Evolutionary conservation across 1,140 invertebrate genomes (phyloP).

Genomic region (Epicauta chinensis): DNA sequence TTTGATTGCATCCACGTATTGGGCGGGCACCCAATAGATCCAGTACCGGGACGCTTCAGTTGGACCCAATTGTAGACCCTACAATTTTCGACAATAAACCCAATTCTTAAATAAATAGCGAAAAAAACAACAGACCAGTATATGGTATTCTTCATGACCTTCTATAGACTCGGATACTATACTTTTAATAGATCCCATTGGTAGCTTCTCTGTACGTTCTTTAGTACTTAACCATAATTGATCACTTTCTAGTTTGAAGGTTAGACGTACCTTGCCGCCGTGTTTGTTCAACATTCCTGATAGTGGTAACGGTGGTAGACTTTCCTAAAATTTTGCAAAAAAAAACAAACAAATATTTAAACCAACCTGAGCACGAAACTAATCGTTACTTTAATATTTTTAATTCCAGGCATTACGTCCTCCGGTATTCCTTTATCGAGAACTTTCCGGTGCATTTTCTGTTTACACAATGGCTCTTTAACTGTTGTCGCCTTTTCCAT

Average conservation of each 20-base stretch:
- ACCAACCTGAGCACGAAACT: neutral
- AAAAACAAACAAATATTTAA: neutral
- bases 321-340: constrained; percentile 53
- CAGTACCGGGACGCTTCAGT: constrained; percentile 87
- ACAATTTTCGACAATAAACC: constrained; percentile 5
- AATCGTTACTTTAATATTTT: constrained; percentile 61
- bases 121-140: constrained; percentile 63
- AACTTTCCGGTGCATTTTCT: constrained; percentile 83
- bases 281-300: constrained; percentile 89
- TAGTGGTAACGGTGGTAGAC: constrained; percentile 73
- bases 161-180: constrained; percentile 79
- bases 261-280: constrained; percentile 87
- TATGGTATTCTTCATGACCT: constrained; percentile 88
- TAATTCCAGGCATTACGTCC: constrained; percentile 82
- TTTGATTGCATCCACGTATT: constrained; percentile 88
- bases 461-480: constrained; percentile 77
- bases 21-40: constrained; percentile 93
- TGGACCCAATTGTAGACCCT: constrained; percentile 79
- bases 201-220: constrained; percentile 88
- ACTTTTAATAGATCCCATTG: constrained; percentile 85
- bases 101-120: neutral
- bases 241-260: constrained; percentile 88
- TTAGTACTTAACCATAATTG: constrained; percentile 93
- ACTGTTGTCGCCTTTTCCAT: constrained; percentile 52
- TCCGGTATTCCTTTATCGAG: constrained; percentile 87